Percentiles rank a stretch among this genome's conserved stretches.
phyloP scores from a whole-genome alignment of 2,113 vertebrate species.

The Parus major region DNA sequence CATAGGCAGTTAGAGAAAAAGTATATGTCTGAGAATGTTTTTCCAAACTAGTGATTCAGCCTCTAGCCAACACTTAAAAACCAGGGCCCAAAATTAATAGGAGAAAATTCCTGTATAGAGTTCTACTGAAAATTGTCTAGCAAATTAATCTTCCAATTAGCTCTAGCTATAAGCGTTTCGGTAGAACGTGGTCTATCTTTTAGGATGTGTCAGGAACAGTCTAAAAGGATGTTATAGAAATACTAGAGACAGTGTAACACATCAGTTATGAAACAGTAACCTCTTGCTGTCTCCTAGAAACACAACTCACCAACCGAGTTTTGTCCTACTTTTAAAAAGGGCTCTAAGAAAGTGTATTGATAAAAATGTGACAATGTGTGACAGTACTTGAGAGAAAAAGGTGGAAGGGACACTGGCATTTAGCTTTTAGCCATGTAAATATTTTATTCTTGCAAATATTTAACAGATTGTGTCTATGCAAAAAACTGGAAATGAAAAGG shows the following conservation, averaged over 20 bases:
- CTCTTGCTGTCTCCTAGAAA: slow-evolving; percentile 13
- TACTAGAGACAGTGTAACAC: not conserved
- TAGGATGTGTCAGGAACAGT: not conserved
- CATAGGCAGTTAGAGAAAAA: not conserved
- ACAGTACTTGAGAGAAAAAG: not conserved
- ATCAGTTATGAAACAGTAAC: not conserved
- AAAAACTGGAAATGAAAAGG: not conserved
- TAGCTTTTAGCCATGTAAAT: not conserved
- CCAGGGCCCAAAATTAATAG: not conserved
- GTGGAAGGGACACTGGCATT: not conserved
- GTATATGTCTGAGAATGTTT: not conserved
- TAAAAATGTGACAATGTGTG: not conserved
- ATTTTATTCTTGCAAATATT: not conserved
- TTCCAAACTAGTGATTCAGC: not conserved
- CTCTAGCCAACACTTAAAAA: not conserved
- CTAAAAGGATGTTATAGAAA: not conserved
- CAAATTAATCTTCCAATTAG: not conserved
- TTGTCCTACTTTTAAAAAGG: slow-evolving; percentile 11
- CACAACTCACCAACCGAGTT: not conserved
- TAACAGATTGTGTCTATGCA: not conserved
- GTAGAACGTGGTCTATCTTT: not conserved
- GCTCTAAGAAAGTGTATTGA: not conserved
- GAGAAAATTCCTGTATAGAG: not conserved
- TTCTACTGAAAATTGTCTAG: not conserved
- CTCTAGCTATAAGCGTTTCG: not conserved